A percentile compares a stretch with the other conserved stretches of the same genome.
Conservation (phyloP, 1,140 invertebrate species). For the Trichonephila inaurata region DNA sequence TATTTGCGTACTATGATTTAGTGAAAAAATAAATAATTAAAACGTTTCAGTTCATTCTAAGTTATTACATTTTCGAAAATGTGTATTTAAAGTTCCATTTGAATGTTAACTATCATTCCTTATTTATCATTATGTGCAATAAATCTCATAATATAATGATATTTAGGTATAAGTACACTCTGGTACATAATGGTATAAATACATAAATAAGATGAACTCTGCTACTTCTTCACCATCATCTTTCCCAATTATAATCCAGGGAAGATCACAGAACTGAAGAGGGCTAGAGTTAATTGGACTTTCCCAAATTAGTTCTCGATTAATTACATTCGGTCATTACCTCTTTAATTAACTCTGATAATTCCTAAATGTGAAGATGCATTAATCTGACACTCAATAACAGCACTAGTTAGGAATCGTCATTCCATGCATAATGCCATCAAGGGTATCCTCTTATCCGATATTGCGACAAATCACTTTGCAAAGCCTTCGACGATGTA, state of each 20-base stretch:
- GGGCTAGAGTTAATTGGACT: background rate
- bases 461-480: slow-evolving; percentile 48
- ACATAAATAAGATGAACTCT: no score
- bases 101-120: no score
- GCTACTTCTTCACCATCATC: no score
- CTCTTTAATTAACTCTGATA: slow-evolving; percentile 45
- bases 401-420: slow-evolving; percentile 30
- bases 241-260: background rate
- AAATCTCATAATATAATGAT: no score
- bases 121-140: no score
- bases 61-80: no score
- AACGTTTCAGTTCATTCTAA: no score
- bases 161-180: no score
- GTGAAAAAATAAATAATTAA: no score
- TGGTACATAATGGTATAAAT: no score
- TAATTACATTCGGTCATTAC: slow-evolving; percentile 41
- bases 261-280: background rate
- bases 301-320: slow-evolving; percentile 26
- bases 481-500: background rate
- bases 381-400: slow-evolving; percentile 52
- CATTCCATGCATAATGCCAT: slow-evolving; percentile 17
- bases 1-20: no score
- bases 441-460: slow-evolving; percentile 3
- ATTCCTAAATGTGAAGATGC: slow-evolving; percentile 26
- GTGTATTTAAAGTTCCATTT: no score